Evolutionary conservation across 2,888 invertebrate species (phyloP).

Genomic region (Deroplatys truncata): DNA sequence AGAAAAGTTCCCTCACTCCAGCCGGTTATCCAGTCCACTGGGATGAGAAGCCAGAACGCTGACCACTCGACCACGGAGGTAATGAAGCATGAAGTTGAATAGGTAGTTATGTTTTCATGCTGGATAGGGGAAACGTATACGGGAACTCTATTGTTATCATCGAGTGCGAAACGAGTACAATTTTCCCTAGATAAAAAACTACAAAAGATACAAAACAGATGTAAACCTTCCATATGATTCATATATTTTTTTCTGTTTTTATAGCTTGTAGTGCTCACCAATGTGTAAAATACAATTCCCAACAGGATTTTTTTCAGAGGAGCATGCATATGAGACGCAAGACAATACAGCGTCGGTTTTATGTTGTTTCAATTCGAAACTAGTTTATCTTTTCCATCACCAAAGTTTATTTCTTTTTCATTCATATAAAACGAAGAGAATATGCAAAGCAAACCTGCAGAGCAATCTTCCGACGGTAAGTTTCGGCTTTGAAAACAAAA

Average conservation of each 20-base stretch:
- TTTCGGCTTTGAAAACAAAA: neutral
- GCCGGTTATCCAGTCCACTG: too few relatives aligned
- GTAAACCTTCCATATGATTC: neutral
- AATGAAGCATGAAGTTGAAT: too few relatives aligned
- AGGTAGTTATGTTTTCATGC: too few relatives aligned
- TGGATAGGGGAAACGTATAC: too few relatives aligned
- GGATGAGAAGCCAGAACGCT: too few relatives aligned
- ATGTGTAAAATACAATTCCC: neutral
- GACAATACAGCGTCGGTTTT: neutral
- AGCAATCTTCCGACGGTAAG: neutral
- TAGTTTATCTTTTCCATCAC: neutral
- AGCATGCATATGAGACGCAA: neutral
- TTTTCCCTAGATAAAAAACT: too few relatives aligned
- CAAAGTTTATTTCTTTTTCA: neutral
- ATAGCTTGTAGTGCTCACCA: neutral
- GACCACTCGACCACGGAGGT: too few relatives aligned
- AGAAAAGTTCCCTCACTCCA: too few relatives aligned
- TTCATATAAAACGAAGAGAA: neutral
- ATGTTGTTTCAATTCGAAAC: neutral
- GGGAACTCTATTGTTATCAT: too few relatives aligned
- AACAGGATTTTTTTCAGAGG: neutral
- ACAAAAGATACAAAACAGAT: too few relatives aligned
- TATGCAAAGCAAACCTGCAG: neutral
- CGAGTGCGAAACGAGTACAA: too few relatives aligned
- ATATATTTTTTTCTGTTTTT: neutral